phyloP scores from a whole-genome alignment of 1,140 invertebrate genomes.

The Drosophila neocordata region DNA sequence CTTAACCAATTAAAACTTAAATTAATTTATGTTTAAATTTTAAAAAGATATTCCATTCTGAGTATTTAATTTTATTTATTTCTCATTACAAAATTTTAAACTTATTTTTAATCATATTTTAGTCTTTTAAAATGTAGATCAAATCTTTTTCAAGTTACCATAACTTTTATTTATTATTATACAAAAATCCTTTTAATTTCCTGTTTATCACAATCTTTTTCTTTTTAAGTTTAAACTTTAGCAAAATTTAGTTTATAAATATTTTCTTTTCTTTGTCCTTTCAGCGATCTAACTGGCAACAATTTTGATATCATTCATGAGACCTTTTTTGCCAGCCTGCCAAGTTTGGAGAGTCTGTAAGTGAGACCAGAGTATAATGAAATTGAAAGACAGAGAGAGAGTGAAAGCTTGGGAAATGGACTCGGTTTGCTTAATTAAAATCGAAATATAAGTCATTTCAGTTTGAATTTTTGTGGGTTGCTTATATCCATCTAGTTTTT shows the following conservation, averaged over 20 bases:
- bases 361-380: slow-evolving; percentile 27
- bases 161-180: no score
- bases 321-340: slow-evolving; percentile 60
- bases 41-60: no score
- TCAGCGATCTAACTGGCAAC: slow-evolving; percentile 78
- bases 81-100: no score
- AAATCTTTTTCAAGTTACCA: no score
- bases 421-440: slow-evolving; percentile 56
- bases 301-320: slow-evolving; percentile 62
- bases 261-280: background rate
- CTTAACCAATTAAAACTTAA: no score
- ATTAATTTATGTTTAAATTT: no score
- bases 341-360: slow-evolving; percentile 73
- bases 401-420: background rate
- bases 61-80: no score
- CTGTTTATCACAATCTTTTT: background rate
- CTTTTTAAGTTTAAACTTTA: background rate
- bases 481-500: background rate
- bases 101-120: no score
- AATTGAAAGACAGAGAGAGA: background rate
- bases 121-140: background rate
- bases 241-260: background rate
- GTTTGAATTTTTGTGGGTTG: background rate
- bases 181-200: no score
- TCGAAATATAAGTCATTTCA: slow-evolving; percentile 38